Base-by-base conservation (phyloP, 2,888 invertebrate species). In the Unio delphinus region DNA sequence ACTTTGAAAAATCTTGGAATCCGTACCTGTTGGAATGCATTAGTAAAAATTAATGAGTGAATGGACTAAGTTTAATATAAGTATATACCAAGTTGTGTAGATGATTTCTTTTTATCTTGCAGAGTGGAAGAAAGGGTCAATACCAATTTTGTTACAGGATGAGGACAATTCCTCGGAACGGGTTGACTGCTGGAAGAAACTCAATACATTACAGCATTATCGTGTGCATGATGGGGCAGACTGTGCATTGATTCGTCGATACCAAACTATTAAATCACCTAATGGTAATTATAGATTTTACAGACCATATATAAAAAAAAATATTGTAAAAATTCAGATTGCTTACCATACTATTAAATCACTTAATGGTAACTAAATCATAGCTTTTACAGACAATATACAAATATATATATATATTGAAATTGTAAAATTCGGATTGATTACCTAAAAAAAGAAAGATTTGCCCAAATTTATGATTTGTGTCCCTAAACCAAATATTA, bases 201-300 rank as follows among this genome's bases (percentile, higher is more conserved):
- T 98, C 75, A 99, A 99, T 90, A 99, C 98, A 67, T 92, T 99
- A 79, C 95, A 96, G 89, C 99, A 99, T 91, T 99, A 99, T 91
- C 94, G 91, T 87, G 91, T 98, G 80, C 96, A 95, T 81, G 98
- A 98, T 91, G 95, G 96, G 76, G 97, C 97, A 76, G 95, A 94
- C 85, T 93, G 99, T 75, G 97, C 96, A 90, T 93, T 99, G 88
- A 96, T 98, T 80, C 96, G 97, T 68, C 97, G 97, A 91, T 97
- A 98, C 92, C 83, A 84, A 67, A 80, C 84, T 56, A 77, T 84
- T 57, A 84, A 86, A 76, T 84, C 84, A 64, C 81, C 85, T 58
- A 87, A 86, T 76, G 86, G 83, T 84, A 69, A 74, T 45, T 45
- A 45, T 15, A 45, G 23, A 28, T 59, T 15, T 28, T 17, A 59